Evolutionary conservation across 2,888 invertebrate genomes (phyloP), one percentile per base, ranked within the genome.

Genomic region (Proisotoma minuta): DNA sequence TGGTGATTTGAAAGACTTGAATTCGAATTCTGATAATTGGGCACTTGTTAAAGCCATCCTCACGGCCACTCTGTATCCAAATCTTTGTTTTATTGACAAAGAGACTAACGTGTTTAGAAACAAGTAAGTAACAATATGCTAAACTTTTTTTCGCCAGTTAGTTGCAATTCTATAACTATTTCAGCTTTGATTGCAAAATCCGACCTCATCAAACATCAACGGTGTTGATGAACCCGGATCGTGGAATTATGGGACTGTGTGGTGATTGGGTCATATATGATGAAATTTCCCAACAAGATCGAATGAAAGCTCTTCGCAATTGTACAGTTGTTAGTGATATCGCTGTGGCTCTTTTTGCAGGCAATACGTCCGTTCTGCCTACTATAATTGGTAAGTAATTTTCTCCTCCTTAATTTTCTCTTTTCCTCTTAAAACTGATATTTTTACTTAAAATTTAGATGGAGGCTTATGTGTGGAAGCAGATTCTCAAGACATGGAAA

Each of bases 31-130:
- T 0, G 86, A 89, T 74, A 87, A 88, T 76, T 93, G 92, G 92
- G 87, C 91, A 12, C 85, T 96, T 59, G 87, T 98, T 0, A 96
- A 96, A 76, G 89, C 91, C 0, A 91, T 91, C 1, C 80, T 97
- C 29, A 85, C 87, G 26, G 89, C 90, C 2, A 96, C 97, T 0
- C 82, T 91, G 63, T 97, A 96, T 78, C 97, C 98, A 0, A 90
- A 91, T 73, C 78, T 97, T 48, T 68, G 69, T 51, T 58, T 34
- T 18, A 51, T 64, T 1, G 49, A 63, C 56, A 65, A 58, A 1
- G 18, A 29, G 3, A 68, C 58, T 12, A 59, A 66, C 3, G 52
- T 27, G 15, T 26, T 69, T 12, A 64, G 62, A 26, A 66, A 69
- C 47, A 27, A 63, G 71, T 71, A 61, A 59, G 34, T 12, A 22